These are phyloP conservation scores for Apamea sordens DNA, from an alignment of 2,888 invertebrate species.

Conservation along the genomic window DNA sequence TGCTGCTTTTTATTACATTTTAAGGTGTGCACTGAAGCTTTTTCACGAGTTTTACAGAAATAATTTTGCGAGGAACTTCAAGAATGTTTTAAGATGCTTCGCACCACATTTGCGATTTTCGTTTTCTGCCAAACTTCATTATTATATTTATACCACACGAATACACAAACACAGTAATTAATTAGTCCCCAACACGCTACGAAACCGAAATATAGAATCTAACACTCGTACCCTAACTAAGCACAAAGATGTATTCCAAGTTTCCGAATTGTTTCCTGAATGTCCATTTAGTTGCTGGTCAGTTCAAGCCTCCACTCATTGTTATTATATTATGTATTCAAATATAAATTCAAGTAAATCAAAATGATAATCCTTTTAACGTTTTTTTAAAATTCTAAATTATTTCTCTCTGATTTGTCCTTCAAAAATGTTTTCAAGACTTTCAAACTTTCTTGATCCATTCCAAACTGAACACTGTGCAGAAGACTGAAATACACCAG, in stretches of 20 bases:
- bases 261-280: constrained; percentile 66
- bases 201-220: constrained; percentile 28
- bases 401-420: neutral
- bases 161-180: constrained; percentile 58
- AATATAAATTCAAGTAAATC: constrained; percentile 1
- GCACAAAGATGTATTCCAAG: constrained; percentile 58
- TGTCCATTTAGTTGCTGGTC: constrained; percentile 82
- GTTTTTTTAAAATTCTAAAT: neutral
- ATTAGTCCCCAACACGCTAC: constrained; percentile 44
- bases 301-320: constrained; percentile 76
- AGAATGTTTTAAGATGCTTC: constrained; percentile 69
- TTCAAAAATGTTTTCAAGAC: neutral
- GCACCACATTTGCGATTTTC: constrained; percentile 68
- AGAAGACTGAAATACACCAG: constrained; percentile 82
- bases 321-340: constrained; percentile 47
- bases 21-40: constrained; percentile 81
- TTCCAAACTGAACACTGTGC: constrained; percentile 66
- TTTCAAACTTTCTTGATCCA: neutral
- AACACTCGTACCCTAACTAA: constrained; percentile 32
- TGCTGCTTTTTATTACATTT: constrained; percentile 84
- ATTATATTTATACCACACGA: constrained; percentile 57
- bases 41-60: constrained; percentile 70
- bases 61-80: constrained; percentile 68
- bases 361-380: neutral
- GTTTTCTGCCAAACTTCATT: constrained; percentile 64